Conservation (phyloP, 2,888 invertebrate species). For the Aphidoletes aphidimyza region DNA sequence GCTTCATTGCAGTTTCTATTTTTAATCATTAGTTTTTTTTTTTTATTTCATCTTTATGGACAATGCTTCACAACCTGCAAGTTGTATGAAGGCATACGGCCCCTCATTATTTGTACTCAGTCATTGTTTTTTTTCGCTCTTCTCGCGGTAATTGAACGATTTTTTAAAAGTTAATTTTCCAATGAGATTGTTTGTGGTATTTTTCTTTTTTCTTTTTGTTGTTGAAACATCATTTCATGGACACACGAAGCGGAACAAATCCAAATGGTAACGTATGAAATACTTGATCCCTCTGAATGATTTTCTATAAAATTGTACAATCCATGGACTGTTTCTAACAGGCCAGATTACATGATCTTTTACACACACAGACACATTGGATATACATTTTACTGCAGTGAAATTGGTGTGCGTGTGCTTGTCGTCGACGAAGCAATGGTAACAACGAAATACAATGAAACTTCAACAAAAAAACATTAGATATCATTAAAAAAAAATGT, state of each 20-base stretch:
- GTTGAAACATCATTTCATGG: constrained; percentile 29
- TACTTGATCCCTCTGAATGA: constrained; percentile 18
- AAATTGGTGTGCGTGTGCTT: neutral
- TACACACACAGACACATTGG: neutral
- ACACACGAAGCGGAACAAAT: constrained; percentile 46
- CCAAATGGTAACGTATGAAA: constrained; percentile 10
- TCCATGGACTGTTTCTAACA: constrained; percentile 28
- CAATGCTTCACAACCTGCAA: too few relatives aligned
- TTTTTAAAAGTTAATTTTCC: neutral
- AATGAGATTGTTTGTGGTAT: neutral
- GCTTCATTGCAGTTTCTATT: too few relatives aligned
- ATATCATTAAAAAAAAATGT: neutral
- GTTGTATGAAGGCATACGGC: too few relatives aligned
- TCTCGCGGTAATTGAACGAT: neutral
- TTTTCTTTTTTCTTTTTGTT: neutral
- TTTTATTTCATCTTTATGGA: too few relatives aligned
- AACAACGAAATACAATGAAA: neutral
- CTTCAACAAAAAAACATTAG: constrained; percentile 33
- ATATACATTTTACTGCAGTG: constrained; percentile 44
- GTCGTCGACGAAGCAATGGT: constrained; percentile 14
- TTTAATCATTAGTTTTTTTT: too few relatives aligned
- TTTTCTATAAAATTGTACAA: neutral
- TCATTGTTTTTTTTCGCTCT: too few relatives aligned
- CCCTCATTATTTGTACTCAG: too few relatives aligned
- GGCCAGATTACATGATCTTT: constrained; percentile 16